phyloP scores from a whole-genome alignment of 2,888 invertebrate genomes.

The Agapostemon virescens region DNA sequence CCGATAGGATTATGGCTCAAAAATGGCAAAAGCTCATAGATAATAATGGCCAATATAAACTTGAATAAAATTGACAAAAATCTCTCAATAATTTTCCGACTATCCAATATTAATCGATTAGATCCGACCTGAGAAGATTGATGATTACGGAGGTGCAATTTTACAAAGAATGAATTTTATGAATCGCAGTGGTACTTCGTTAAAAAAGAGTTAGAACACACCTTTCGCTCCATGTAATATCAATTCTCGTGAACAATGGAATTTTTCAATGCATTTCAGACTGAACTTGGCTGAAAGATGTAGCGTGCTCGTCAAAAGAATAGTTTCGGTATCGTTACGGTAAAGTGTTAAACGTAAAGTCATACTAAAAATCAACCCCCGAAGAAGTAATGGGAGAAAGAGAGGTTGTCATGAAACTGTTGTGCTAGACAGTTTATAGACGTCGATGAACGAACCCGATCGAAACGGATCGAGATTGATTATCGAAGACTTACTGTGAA shows the following conservation, averaged over 20 bases:
- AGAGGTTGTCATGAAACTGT: not conserved
- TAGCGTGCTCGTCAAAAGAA: conserved; percentile 19
- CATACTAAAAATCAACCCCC: too few species aligned
- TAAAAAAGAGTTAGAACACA: not conserved
- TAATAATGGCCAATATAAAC: too few species aligned
- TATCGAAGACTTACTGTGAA: not conserved
- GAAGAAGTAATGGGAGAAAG: too few species aligned
- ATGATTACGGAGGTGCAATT: not conserved
- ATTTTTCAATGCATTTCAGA: conserved; percentile 9
- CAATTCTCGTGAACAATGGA: conserved; percentile 2
- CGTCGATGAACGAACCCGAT: not conserved
- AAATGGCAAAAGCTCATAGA: too few species aligned
- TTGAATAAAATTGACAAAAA: too few species aligned
- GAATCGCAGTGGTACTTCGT: not conserved
- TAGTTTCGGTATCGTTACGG: conserved; percentile 1
- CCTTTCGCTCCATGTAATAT: not conserved
- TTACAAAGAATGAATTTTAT: not conserved
- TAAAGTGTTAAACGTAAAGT: not conserved
- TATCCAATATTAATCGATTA: not conserved
- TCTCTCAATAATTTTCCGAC: not conserved
- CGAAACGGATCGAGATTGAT: too few species aligned
- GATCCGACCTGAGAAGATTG: not conserved
- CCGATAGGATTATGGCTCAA: too few species aligned
- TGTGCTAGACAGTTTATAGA: not conserved
- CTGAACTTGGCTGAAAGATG: conserved; percentile 1